These are phyloP conservation scores for Ictalurus furcatus DNA, from an alignment of 2,113 vertebrate genomes.

Conservation along the genomic window DNA sequence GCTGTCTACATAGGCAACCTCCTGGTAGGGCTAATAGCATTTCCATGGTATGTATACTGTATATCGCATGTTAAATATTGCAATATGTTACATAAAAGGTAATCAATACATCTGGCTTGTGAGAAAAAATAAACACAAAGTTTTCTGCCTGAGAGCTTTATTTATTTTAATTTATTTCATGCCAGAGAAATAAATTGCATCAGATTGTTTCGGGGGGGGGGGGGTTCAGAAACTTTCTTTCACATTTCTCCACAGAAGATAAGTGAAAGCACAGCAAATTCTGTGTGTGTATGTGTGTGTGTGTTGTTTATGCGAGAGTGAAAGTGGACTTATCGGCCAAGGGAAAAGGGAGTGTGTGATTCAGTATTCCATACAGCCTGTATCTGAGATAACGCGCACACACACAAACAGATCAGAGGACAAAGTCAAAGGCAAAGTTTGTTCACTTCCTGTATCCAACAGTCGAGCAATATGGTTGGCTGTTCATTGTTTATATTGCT, in stretches of 20 bases:
- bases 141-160: background rate
- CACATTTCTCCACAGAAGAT: background rate
- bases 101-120: background rate
- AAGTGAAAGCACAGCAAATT: slow-evolving; percentile 14
- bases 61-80: background rate
- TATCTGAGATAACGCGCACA: slow-evolving; percentile 15
- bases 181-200: background rate
- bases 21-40: background rate
- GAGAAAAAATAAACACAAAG: background rate
- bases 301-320: background rate
- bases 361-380: slow-evolving; percentile 6
- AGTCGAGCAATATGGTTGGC: background rate
- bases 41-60: background rate
- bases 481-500: background rate
- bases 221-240: background rate
- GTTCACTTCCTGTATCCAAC: too few species aligned
- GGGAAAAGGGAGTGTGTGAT: background rate
- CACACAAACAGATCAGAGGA: slow-evolving; percentile 3
- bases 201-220: background rate
- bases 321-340: slow-evolving; percentile 10
- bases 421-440: slow-evolving; percentile 17
- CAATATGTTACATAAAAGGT: background rate
- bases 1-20: background rate
- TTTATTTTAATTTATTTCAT: slow-evolving; percentile 16
- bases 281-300: background rate